A percentile compares a stretch with the other conserved stretches of the same genome.
phyloP scores from a whole-genome alignment of 2,888 invertebrate species.

The Luperina nickerlii region DNA sequence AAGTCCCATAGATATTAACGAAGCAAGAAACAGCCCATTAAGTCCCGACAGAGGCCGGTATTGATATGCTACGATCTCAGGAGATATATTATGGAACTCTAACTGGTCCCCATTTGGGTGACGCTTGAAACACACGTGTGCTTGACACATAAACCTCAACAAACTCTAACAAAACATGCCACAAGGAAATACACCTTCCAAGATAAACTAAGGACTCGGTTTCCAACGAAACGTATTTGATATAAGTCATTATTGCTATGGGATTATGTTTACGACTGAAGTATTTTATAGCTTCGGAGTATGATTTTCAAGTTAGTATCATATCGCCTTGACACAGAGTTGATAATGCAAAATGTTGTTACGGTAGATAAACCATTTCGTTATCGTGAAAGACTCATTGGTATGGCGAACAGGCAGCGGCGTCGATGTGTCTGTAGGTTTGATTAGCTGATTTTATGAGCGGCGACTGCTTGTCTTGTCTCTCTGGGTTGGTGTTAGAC shows the following conservation, averaged over 20 bases:
- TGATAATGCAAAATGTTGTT: constrained; percentile 47
- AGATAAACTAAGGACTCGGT: constrained; percentile 53
- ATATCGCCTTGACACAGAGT: constrained; percentile 67
- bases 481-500: constrained; percentile 37
- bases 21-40: constrained; percentile 74
- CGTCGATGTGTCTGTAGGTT: constrained; percentile 88
- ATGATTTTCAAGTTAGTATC: constrained; percentile 60
- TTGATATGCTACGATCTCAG: constrained; percentile 82
- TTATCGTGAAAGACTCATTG: constrained; percentile 72
- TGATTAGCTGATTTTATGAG: constrained; percentile 87
- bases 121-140: constrained; percentile 88
- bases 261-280: constrained; percentile 73
- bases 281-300: constrained; percentile 76
- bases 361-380: constrained; percentile 73
- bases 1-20: constrained; percentile 68
- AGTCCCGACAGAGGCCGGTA: constrained; percentile 74
- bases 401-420: constrained; percentile 85
- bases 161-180: constrained; percentile 61
- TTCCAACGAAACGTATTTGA: constrained; percentile 56
- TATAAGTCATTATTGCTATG: constrained; percentile 76
- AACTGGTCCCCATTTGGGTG: constrained; percentile 87
- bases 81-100: constrained; percentile 80
- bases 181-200: constrained; percentile 68
- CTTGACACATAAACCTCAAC: constrained; percentile 79
- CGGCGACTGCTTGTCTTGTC: constrained; percentile 80